phyloP scores from a whole-genome alignment of 2,888 invertebrate genomes.

The Lacanobia oleracea region DNA sequence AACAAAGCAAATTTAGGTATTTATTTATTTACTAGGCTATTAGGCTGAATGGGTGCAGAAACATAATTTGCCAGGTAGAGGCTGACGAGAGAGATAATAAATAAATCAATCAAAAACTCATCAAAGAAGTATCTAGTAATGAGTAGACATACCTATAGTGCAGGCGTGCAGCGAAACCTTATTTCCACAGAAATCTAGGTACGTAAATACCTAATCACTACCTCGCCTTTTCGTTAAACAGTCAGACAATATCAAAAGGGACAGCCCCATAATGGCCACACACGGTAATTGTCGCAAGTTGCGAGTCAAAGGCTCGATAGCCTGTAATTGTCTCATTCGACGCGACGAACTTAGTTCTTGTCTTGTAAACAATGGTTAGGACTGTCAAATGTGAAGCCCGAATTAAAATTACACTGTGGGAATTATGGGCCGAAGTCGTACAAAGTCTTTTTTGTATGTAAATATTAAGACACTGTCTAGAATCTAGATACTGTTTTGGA shows the following conservation, averaged over 20 bases:
- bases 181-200: too few relatives aligned
- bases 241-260: conserved; percentile 16
- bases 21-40: too few relatives aligned
- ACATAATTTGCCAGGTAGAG: not conserved
- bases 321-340: conserved; percentile 65
- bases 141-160: too few relatives aligned
- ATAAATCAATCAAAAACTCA: not conserved
- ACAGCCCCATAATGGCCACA: conserved; percentile 30
- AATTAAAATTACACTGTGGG: conserved; percentile 22
- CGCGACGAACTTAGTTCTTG: conserved; percentile 50
- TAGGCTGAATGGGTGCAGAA: not conserved
- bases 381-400: conserved; percentile 37
- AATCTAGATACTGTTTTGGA: not conserved
- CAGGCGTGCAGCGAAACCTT: too few relatives aligned
- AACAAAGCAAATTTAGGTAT: too few relatives aligned
- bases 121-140: not conserved
- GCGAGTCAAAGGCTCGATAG: conserved; percentile 62
- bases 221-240: not conserved
- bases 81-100: not conserved
- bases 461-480: not conserved
- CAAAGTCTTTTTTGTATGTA: not conserved
- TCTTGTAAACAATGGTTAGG: conserved; percentile 67
- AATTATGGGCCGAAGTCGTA: not conserved
- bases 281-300: conserved; percentile 66
- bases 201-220: not conserved